These are phyloP conservation scores for Eupithecia subfuscata DNA, from an alignment of 2,888 invertebrate species.

Conservation along the genomic window DNA sequence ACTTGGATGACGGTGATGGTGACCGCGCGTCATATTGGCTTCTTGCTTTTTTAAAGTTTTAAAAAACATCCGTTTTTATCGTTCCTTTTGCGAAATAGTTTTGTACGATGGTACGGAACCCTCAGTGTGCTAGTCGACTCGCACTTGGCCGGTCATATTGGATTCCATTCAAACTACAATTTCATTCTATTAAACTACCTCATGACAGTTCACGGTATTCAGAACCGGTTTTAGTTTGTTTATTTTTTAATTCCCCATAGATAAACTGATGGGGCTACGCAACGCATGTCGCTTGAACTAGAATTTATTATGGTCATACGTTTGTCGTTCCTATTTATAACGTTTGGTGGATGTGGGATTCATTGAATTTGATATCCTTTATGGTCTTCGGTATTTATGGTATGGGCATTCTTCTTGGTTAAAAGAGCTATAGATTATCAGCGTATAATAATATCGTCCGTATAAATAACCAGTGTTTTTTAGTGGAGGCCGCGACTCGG, in stretches of 20 bases:
- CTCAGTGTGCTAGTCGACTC: too few species aligned
- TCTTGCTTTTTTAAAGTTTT: too few species aligned
- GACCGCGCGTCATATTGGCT: too few species aligned
- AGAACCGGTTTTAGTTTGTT: slow-evolving; percentile 43
- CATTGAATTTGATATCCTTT: slow-evolving; percentile 34
- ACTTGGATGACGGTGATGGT: too few species aligned
- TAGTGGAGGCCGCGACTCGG: too few species aligned
- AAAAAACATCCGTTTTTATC: too few species aligned
- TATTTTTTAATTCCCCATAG: slow-evolving; percentile 36
- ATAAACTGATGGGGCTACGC: slow-evolving; percentile 27
- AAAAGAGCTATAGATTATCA: slow-evolving; percentile 4
- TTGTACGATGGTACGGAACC: too few species aligned
- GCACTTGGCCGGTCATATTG: neutral
- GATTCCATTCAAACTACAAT: slow-evolving; percentile 42
- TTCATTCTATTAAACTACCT: slow-evolving; percentile 47
- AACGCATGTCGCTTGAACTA: slow-evolving; percentile 32
- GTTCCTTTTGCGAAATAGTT: too few species aligned
- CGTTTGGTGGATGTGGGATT: slow-evolving; percentile 21
- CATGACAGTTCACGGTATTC: slow-evolving; percentile 47
- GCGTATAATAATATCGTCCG: neutral
- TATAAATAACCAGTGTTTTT: neutral
- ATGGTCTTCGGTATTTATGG: slow-evolving; percentile 17
- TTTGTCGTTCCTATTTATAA: slow-evolving; percentile 17
- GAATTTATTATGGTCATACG: slow-evolving; percentile 32
- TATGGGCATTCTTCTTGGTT: slow-evolving; percentile 1